A percentile compares a stretch with the other conserved stretches of the same genome.
Evolutionary conservation across 2,113 vertebrate species (phyloP).

Genomic region (Mohoua ochrocephala): DNA sequence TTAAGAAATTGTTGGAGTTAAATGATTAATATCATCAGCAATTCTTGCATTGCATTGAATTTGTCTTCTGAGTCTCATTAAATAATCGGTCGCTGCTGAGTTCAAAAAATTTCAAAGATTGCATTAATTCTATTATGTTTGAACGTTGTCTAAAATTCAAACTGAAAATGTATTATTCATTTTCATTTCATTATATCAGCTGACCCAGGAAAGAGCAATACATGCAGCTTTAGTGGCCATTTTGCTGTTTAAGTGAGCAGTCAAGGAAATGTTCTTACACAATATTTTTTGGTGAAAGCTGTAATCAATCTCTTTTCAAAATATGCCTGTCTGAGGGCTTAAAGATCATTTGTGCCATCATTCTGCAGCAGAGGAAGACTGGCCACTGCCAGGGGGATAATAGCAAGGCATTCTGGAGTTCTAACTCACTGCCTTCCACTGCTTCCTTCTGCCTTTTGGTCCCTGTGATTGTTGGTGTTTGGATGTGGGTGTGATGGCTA

Average conservation of each 20-base stretch:
- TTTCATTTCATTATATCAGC: not conserved
- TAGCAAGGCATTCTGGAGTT: not conserved
- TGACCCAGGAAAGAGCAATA: not conserved
- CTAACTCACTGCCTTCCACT: not conserved
- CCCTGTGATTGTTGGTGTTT: not conserved
- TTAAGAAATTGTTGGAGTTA: not conserved
- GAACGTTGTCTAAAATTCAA: not conserved
- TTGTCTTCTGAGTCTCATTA: not conserved
- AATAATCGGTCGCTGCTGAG: not conserved
- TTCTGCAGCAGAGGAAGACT: not conserved
- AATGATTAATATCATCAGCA: not conserved
- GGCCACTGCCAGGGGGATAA: not conserved
- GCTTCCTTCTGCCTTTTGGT: not conserved
- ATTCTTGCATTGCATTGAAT: not conserved
- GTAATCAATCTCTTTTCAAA: not conserved
- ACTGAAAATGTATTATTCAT: not conserved
- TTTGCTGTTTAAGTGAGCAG: not conserved
- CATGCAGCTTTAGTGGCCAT: not conserved
- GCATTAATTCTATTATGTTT: not conserved
- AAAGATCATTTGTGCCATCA: not conserved
- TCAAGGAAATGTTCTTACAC: not conserved
- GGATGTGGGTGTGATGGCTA: not conserved
- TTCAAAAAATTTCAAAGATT: not conserved
- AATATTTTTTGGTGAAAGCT: not conserved
- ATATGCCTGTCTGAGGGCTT: not conserved